These are phyloP conservation scores for Rhagophthalmus giganteus DNA, from an alignment of 2,888 invertebrate genomes.

Conservation along the genomic window DNA sequence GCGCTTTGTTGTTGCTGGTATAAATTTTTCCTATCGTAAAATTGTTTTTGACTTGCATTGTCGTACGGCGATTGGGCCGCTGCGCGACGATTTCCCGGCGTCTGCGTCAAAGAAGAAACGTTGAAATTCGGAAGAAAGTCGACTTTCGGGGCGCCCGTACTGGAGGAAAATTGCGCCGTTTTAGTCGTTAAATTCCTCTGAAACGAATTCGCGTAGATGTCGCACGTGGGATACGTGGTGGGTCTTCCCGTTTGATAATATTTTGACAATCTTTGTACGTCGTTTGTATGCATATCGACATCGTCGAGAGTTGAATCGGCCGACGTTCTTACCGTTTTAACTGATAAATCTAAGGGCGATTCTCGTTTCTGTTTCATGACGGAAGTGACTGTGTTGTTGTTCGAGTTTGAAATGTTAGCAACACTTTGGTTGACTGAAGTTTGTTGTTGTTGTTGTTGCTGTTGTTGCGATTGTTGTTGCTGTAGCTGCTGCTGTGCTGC, in stretches of 20 bases:
- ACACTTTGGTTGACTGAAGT: constrained; percentile 5
- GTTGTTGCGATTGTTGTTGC: too few relatives aligned
- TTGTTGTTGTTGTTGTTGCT: too few relatives aligned
- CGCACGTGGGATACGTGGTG: constrained; percentile 44
- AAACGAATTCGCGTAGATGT: constrained; percentile 41
- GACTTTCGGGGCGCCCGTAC: constrained; percentile 69
- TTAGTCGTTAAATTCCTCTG: constrained; percentile 43
- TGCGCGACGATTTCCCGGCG: constrained; percentile 22
- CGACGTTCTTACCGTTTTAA: constrained; percentile 85
- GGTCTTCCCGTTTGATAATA: constrained; percentile 41
- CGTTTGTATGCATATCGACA: constrained; percentile 53
- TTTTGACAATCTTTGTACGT: constrained; percentile 50
- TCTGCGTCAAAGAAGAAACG: constrained; percentile 48
- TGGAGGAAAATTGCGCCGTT: constrained; percentile 44
- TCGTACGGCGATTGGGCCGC: constrained; percentile 17
- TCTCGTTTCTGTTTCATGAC: constrained; percentile 63
- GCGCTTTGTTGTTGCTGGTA: constrained; percentile 14
- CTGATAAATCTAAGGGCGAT: constrained; percentile 84
- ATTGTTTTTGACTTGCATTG: constrained; percentile 16
- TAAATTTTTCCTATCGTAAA: constrained; percentile 18
- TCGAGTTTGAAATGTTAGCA: constrained; percentile 16
- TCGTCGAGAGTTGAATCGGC: constrained; percentile 84
- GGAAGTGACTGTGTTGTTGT: constrained; percentile 38
- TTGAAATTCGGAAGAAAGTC: constrained; percentile 78
- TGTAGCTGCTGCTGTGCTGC: too few relatives aligned